These are phyloP conservation scores for Catotricha subobsoleta DNA, from an alignment of 2,888 invertebrate genomes.

Conservation along the genomic window DNA sequence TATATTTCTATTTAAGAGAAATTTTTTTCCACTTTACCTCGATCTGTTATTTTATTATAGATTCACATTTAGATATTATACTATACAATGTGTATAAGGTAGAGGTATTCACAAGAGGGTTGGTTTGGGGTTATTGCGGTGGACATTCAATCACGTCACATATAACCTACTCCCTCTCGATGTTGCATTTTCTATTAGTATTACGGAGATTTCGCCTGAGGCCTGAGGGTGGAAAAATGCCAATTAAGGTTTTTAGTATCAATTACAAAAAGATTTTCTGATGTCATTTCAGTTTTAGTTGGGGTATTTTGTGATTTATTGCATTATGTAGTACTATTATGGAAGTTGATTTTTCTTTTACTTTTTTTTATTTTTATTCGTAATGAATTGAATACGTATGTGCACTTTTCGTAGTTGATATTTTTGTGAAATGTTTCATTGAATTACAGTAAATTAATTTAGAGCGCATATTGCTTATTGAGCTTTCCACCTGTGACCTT, in stretches of 20 bases:
- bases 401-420: no score
- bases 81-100: neutral
- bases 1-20: no score
- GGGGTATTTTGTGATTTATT: conserved; percentile 12
- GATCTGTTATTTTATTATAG: no score
- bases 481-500: no score
- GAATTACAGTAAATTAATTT: no score
- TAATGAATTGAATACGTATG: no score
- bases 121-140: conserved; percentile 6
- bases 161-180: no score
- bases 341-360: neutral
- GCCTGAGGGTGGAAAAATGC: conserved; percentile 26
- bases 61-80: no score
- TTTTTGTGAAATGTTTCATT: no score
- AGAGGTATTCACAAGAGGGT: conserved; percentile 2
- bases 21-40: no score
- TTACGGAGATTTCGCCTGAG: no score
- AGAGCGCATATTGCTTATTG: no score
- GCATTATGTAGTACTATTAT: neutral
- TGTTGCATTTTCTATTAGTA: conserved; percentile 5
- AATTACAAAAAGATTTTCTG: conserved; percentile 27
- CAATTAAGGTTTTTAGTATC: conserved; percentile 28
- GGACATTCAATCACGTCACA: conserved; percentile 6
- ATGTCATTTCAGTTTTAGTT: conserved; percentile 10
- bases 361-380: neutral